Evolutionary conservation across 1,140 invertebrate genomes (phyloP), one percentile per base, ranked within the genome.

Genomic region (Copidosoma floridanum): DNA sequence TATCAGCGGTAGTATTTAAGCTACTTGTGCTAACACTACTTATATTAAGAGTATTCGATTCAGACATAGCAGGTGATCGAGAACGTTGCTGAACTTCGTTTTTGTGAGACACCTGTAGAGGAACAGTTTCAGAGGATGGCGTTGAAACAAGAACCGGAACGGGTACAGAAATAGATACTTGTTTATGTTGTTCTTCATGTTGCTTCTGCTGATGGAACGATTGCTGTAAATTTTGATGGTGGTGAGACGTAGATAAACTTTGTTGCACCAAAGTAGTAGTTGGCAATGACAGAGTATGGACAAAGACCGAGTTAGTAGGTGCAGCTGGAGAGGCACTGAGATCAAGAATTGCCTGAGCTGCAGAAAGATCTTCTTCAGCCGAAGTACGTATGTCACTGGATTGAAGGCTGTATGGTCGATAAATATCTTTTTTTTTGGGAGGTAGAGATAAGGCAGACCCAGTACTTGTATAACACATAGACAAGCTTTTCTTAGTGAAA

Each of bases 401-500:
- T 86, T 90, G 90, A 41, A 92, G 80, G 51, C 89, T 92, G 74
- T 92, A 93, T 0, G 91, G 91, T 47, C 91, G 82, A 75, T 92
- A 93, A 61, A 93, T 93, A 73, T 93, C 91, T 76, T 93, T 93
- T 76, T 93, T 92, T 73, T 93, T 93, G 0, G 91, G 91, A 29
- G 91, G 90, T 61, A 93, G 73, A 48, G 90, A 91, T 1, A 93
- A 76, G 12, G 90, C 86, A 4, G 89, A 86, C 4, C 90, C 90
- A 3, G 89, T 91, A 74, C 89, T 91, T 20, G 89, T 92, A 74
- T 89, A 92, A 71, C 89, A 92, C 87, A 91, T 88, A 5, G 88
- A 83, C 24, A 88, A 78, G 27, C 88, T 89, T 72, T 89, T 89
- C 64, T 84, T 82, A 59, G 83, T 82, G 52, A 83, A 81, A n/a